Evolutionary conservation across 2,113 vertebrate genomes (phyloP).

Genomic region (Epinephelus fuscoguttatus): DNA sequence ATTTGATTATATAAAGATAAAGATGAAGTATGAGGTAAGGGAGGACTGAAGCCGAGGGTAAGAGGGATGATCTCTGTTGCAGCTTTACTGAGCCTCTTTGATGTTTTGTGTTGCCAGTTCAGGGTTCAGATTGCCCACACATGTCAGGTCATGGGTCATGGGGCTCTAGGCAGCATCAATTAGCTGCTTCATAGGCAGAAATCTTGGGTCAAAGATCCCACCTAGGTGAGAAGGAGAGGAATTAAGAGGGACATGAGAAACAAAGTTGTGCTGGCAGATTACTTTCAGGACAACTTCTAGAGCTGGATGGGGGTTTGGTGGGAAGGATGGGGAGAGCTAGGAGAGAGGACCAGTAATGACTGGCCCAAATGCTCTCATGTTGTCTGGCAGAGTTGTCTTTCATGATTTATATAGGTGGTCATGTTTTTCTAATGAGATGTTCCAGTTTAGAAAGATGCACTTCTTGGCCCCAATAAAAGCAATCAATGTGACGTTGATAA

Average conservation of each 20-base stretch:
- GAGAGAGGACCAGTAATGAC: neutral
- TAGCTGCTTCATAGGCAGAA: neutral
- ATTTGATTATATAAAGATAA: neutral
- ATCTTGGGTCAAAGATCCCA: neutral
- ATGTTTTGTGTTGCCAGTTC: neutral
- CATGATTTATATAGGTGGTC: slow-evolving; percentile 1
- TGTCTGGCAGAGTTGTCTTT: neutral
- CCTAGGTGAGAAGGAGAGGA: neutral
- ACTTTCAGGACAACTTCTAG: neutral
- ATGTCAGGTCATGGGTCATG: neutral
- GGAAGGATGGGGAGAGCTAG: too few relatives aligned
- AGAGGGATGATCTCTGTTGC: neutral
- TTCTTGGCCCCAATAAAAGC: neutral
- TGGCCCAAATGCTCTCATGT: too few relatives aligned
- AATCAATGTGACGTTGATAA: neutral
- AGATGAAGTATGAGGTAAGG: neutral
- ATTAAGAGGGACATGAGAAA: too few relatives aligned
- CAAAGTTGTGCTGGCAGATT: neutral
- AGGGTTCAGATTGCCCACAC: slow-evolving; percentile 1
- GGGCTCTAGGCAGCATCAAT: neutral
- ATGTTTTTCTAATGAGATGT: neutral
- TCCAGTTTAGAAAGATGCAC: neutral
- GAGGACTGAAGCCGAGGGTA: neutral
- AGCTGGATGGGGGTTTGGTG: neutral
- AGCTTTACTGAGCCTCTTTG: neutral